These are phyloP conservation scores for Periparus ater DNA, from an alignment of 2,797 vertebrate genomes.

Conservation along the genomic window DNA sequence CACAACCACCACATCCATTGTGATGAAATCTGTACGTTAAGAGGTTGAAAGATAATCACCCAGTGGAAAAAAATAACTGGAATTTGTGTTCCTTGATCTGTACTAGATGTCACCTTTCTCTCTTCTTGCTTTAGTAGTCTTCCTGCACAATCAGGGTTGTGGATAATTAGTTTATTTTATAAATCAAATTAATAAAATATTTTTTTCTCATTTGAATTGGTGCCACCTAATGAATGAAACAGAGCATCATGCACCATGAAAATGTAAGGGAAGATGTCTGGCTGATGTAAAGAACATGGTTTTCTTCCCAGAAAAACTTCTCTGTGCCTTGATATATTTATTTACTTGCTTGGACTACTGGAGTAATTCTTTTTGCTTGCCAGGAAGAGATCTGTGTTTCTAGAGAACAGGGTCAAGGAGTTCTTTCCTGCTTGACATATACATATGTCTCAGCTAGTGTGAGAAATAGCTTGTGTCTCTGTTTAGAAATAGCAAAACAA, in stretches of 20 bases:
- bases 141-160: neutral
- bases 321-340: constrained; percentile 26
- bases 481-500: neutral
- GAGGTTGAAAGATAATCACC: constrained; percentile 28
- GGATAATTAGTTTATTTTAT: constrained; percentile 22
- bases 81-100: constrained; percentile 10
- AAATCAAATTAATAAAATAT: constrained; percentile 20
- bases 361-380: constrained; percentile 11
- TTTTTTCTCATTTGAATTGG: neutral
- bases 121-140: neutral
- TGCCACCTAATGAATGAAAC: neutral
- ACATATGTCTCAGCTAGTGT: neutral
- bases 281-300: neutral
- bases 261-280: neutral
- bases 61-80: neutral
- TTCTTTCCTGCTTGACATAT: constrained; percentile 28
- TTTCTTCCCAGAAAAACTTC: constrained; percentile 41
- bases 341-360: constrained; percentile 9
- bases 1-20: constrained; percentile 32
- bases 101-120: neutral
- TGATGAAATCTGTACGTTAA: constrained; percentile 31
- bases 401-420: constrained; percentile 40
- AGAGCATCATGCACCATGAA: neutral
- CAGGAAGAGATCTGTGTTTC: constrained; percentile 53
- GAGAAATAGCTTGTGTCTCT: neutral